Evolutionary conservation across 2,888 invertebrate genomes (phyloP), one percentile per base, ranked within the genome.

Genomic region (Yponomeuta malinellus): DNA sequence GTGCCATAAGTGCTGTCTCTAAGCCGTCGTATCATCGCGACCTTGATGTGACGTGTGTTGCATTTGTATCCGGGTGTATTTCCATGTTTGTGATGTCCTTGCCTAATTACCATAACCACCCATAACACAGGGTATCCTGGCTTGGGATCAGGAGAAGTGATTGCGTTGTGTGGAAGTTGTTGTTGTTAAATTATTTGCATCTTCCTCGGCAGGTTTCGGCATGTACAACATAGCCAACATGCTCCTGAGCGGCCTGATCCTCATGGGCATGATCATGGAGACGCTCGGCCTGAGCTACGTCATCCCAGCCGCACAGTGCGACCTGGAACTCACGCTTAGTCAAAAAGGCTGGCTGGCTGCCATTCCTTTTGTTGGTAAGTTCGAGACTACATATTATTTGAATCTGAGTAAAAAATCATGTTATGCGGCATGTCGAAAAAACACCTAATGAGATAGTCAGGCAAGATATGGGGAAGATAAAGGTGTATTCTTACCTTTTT

Each of bases 211-310:
- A 91, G 94, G 94, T 66, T 93, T 93, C 76, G 95, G 95, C 0
- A 79, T 85, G 15, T 95, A 94, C 87, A 95, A 95, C 79, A 82
- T 94, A 63, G 81, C 90, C 31, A 88, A 95, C 69, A 87, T 95
- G 81, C 76, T 95, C 71, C 92, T 94, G 72, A 93, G 93, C 31
- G 95, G 95, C 0, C 78, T 94, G 1, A 93, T 94, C 73, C 88
- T 95, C 15, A 93, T 95, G 93, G 93, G 94, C 4, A 94, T 95
- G 74, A 95, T 95, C 81, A 93, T 95, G 82, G 95, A 95, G 86
- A 94, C 94, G 8, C 88, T 95, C 83, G 93, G 93, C 15, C 90
- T 95, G 73, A 94, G 95, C 71, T 94, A 95, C 78, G 93, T 95
- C 66, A 89, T 95, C 78, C 95, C 95, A 5, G 93, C 94, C 0